phyloP scores from a whole-genome alignment of 2,888 invertebrate genomes.

The Aplocera efformata region DNA sequence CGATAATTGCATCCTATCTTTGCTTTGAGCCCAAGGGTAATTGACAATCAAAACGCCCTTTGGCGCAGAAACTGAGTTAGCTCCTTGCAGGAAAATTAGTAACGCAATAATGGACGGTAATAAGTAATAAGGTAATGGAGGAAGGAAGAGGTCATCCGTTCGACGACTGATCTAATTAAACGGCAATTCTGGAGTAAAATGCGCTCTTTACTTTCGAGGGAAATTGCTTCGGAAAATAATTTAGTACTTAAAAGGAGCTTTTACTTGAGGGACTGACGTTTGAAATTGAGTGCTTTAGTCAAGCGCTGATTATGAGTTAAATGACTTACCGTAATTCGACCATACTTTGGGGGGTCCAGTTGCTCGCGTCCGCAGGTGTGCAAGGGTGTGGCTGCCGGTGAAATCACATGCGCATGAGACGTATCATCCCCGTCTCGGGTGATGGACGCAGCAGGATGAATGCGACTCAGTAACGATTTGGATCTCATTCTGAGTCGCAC shows the following conservation, averaged over 20 bases:
- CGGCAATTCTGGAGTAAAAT: conserved; percentile 55
- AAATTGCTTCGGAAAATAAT: conserved; percentile 51
- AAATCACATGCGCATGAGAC: too few species aligned
- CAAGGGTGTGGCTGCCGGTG: too few species aligned
- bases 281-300: too few species aligned
- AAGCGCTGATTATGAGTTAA: too few species aligned
- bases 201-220: conserved; percentile 44
- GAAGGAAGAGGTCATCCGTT: conserved; percentile 62
- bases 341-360: too few species aligned
- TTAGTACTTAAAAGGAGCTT: conserved; percentile 33
- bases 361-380: too few species aligned
- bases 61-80: conserved; percentile 71
- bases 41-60: conserved; percentile 78
- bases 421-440: too few species aligned
- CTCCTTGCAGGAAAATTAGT: conserved; percentile 74
- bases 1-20: conserved; percentile 66
- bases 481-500: too few species aligned
- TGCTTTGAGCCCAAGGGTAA: conserved; percentile 67
- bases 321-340: too few species aligned
- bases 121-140: conserved; percentile 63
- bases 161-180: conserved; percentile 63
- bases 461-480: too few species aligned
- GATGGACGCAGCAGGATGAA: too few species aligned
- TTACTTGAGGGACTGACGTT: too few species aligned
- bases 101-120: conserved; percentile 74